phyloP scores from a whole-genome alignment of 2,888 invertebrate genomes.

The Tineola bisselliella region DNA sequence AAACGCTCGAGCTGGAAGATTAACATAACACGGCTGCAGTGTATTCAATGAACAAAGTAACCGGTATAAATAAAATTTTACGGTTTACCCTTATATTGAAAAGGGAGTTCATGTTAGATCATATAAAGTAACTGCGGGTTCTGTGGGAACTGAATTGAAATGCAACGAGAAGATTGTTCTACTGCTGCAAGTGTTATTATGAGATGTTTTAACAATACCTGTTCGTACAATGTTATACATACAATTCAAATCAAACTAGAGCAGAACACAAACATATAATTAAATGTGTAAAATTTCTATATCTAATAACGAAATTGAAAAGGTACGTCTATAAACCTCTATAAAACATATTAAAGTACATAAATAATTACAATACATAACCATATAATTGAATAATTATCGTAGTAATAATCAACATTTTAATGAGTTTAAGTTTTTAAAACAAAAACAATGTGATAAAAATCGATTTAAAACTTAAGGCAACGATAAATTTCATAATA shows the following conservation, averaged over 20 bases:
- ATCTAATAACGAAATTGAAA: too few relatives aligned
- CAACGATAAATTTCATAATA: slow-evolving; percentile 46
- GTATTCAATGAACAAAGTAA: slow-evolving; percentile 59
- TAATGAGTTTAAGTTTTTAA: slow-evolving; percentile 27
- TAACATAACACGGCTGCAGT: slow-evolving; percentile 49
- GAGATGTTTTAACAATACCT: neutral
- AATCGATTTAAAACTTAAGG: slow-evolving; percentile 34
- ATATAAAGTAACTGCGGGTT: slow-evolving; percentile 43
- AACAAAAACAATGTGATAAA: slow-evolving; percentile 10
- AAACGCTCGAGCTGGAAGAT: slow-evolving; percentile 30
- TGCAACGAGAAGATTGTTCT: slow-evolving; percentile 26
- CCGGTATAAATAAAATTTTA: slow-evolving; percentile 59
- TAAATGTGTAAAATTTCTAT: too few relatives aligned
- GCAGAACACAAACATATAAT: too few relatives aligned
- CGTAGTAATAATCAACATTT: slow-evolving; percentile 14
- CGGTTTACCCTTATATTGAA: slow-evolving; percentile 56
- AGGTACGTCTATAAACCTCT: too few relatives aligned
- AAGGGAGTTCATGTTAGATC: slow-evolving; percentile 45
- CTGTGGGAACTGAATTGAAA: slow-evolving; percentile 34
- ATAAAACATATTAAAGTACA: too few relatives aligned
- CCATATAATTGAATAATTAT: too few relatives aligned
- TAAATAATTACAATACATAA: too few relatives aligned
- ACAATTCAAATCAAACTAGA: too few relatives aligned
- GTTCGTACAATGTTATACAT: too few relatives aligned
- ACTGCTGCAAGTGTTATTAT: slow-evolving; percentile 10